A percentile compares a stretch with the other conserved stretches of the same genome.
These are phyloP conservation scores for Cerastis rubricosa DNA, from an alignment of 2,888 invertebrate species.

Conservation along the genomic window DNA sequence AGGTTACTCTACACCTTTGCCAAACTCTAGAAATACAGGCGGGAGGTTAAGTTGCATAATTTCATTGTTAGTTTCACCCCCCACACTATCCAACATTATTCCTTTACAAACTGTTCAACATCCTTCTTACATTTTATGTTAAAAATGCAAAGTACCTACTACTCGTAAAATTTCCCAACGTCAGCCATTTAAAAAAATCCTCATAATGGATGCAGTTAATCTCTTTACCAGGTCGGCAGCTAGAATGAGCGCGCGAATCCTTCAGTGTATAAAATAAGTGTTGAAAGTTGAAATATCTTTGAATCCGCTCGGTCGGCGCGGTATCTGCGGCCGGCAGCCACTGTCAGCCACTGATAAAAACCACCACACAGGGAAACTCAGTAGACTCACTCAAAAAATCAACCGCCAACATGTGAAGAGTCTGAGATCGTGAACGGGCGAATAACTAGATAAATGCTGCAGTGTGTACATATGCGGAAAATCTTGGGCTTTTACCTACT, in stretches of 20 bases:
- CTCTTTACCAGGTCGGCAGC: constrained; percentile 47
- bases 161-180: background rate
- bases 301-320: constrained; percentile 67
- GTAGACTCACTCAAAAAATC: background rate
- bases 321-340: constrained; percentile 74
- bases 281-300: constrained; percentile 78
- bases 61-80: too few relatives aligned
- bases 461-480: background rate
- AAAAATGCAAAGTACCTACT: background rate
- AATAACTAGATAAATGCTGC: too few relatives aligned
- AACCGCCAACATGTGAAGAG: background rate
- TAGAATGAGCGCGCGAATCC: constrained; percentile 63
- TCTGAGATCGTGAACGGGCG: background rate
- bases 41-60: background rate
- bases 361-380: constrained; percentile 25
- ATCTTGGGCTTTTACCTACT: too few relatives aligned
- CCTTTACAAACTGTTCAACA: background rate
- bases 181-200: constrained; percentile 9
- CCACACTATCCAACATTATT: too few relatives aligned
- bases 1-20: background rate
- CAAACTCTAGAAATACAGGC: background rate
- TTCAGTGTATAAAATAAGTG: constrained; percentile 72
- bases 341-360: constrained; percentile 76
- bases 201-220: constrained; percentile 44
- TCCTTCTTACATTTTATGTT: background rate